Evolutionary conservation across 2,113 vertebrate genomes (phyloP).

Genomic region (Fregetta grallaria): DNA sequence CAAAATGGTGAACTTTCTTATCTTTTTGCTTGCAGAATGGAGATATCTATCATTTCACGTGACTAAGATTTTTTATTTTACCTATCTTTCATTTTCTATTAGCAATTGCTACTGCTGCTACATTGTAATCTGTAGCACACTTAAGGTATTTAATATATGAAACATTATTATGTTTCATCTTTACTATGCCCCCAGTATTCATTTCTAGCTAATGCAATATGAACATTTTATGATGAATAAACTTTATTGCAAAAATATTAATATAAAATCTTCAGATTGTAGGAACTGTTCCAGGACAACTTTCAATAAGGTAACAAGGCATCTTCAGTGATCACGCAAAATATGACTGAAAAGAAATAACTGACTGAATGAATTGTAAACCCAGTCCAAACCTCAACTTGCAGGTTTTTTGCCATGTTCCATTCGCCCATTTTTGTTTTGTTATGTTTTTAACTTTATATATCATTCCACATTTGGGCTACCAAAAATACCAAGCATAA

Average conservation of each 20-base stretch:
- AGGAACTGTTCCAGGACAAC: background rate
- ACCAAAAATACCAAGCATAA: background rate
- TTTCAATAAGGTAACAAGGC: background rate
- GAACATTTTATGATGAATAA: background rate
- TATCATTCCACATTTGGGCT: background rate
- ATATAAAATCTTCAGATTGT: background rate
- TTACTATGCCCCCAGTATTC: background rate
- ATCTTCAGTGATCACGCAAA: background rate
- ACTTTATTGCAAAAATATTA: background rate
- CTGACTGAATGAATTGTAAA: background rate
- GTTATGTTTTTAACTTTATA: background rate
- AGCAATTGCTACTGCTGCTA: background rate
- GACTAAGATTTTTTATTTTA: background rate
- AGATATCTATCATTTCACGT: background rate
- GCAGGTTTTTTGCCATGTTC: background rate
- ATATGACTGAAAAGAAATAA: background rate
- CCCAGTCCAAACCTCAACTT: background rate
- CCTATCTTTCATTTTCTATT: background rate
- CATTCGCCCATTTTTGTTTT: background rate
- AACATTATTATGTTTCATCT: background rate
- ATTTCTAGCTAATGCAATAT: background rate
- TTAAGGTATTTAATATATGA: background rate
- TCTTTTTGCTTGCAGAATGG: background rate
- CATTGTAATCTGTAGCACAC: background rate
- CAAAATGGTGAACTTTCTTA: background rate